Conservation (phyloP, 2,888 invertebrate genomes). For the Drosophila stalkeri region DNA sequence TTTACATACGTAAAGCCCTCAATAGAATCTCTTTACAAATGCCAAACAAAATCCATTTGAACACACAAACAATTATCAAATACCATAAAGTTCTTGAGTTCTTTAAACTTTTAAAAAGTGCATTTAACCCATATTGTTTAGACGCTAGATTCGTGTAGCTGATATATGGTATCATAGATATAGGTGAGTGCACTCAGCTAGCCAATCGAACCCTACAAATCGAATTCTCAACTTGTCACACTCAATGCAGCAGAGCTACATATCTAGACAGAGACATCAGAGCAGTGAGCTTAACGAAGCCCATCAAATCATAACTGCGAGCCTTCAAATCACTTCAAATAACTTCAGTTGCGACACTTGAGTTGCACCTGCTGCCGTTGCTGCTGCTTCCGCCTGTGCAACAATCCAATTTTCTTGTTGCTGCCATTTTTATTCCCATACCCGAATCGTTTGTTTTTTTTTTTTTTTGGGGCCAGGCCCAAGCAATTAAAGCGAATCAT, state of each 20-base stretch:
- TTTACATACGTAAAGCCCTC: background rate
- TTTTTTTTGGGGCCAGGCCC: conserved; percentile 22
- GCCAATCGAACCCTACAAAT: conserved; percentile 9
- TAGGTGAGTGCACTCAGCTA: conserved; percentile 17
- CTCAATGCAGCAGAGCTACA: conserved; percentile 4
- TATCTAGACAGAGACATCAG: conserved; percentile 9
- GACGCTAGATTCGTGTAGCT: background rate
- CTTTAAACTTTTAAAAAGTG: background rate
- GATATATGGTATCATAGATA: background rate
- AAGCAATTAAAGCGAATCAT: conserved; percentile 68
- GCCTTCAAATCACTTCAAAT: conserved; percentile 24
- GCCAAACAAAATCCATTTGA: background rate
- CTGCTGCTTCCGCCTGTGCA: conserved; percentile 13
- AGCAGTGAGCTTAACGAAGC: conserved; percentile 2
- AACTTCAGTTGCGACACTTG: conserved; percentile 25
- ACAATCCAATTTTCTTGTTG: conserved; percentile 20
- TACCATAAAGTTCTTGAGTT: background rate
- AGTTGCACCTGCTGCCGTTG: conserved; percentile 17
- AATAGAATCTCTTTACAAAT: background rate
- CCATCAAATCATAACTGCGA: conserved; percentile 25
- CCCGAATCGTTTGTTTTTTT: conserved; percentile 5
- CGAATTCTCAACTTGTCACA: conserved; percentile 22
- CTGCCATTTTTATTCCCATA: conserved; percentile 15
- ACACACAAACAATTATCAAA: background rate
- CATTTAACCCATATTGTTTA: conserved; percentile 8